Base-by-base conservation (phyloP, 2,888 invertebrate species). In the Alviniconcha strummeri region DNA sequence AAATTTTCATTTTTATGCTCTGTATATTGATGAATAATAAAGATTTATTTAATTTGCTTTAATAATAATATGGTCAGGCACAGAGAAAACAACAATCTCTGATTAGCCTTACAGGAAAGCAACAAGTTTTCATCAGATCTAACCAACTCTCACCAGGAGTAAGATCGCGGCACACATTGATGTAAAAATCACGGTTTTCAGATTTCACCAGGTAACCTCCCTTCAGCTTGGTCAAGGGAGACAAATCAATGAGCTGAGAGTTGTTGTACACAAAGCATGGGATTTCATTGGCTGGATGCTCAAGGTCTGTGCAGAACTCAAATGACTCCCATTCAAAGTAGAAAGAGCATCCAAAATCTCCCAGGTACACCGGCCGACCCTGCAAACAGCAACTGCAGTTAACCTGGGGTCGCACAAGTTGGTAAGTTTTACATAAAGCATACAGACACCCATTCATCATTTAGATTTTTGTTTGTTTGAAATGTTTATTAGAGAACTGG, bases 131-230 rank as follows among this genome's bases (percentile, higher is more conserved):
- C n/a, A 81, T 67, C 64, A 80, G n/a, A 17, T 57, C n/a, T 64
- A 64, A 64, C 64, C 9, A 64, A 64, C 64, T 64, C 15, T 57
- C 74, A 88, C 87, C 90, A 83, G 88, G 83, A 36, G 85, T 88
- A 19, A 92, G 91, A 81, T 92, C 92, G 52, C 92, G 86, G 84
- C 93, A 93, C 7, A 93, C 92, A 88, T 93, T 93, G 80, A 93
- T 92, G 84, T 89, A 90, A 80, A 93, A 90, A 64, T 91, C 89
- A 19, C 89, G 87, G 57, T 86, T 86, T 9, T 88, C 86, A 6
- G 90, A 88, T 67, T 90, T 89, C 9, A 93, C 91, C 52, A 89
- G 83, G 87, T 93, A 90, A 2, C 89, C 92, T 11, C 92, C 92
- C n/a, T 85, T 88, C n/a, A 83, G 83, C 82, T 89, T 89, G 52